A percentile compares a stretch with the other conserved stretches of the same genome.
phyloP scores from a whole-genome alignment of 1,140 invertebrate species.

The Gryllus bimaculatus region DNA sequence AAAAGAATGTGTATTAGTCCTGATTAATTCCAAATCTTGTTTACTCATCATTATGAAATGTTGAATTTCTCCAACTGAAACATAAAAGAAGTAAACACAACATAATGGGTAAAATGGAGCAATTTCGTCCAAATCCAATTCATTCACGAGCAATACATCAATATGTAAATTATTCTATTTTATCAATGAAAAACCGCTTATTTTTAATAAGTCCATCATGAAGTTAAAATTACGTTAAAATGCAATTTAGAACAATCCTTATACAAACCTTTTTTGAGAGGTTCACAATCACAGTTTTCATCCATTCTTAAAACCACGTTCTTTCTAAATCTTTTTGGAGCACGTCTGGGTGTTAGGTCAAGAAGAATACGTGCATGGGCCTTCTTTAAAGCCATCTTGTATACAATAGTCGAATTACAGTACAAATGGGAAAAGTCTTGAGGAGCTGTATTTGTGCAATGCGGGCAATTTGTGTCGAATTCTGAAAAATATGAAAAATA shows the following conservation, averaged over 20 bases:
- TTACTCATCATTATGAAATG: neutral
- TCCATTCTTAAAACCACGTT: neutral
- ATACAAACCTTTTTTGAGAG: constrained; percentile 11
- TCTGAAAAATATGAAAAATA: neutral
- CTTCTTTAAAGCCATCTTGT: constrained; percentile 12
- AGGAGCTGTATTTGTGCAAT: neutral
- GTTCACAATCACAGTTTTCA: constrained; percentile 9
- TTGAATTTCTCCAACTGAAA: neutral
- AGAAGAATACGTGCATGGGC: neutral
- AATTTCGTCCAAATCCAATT: neutral
- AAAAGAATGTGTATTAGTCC: neutral
- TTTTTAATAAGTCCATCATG: neutral
- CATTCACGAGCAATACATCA: neutral
- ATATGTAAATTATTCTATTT: neutral
- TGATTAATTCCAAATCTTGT: too few species aligned
- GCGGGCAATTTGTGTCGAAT: neutral
- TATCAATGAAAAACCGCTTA: too few species aligned
- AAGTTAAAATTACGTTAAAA: neutral
- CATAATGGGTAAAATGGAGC: neutral
- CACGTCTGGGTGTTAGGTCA: neutral
- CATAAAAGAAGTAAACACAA: neutral
- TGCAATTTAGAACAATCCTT: neutral
- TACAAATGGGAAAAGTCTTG: neutral
- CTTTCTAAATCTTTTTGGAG: neutral
- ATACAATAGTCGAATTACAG: constrained; percentile 10